Evolutionary conservation across 2,797 vertebrate genomes (phyloP).

Genomic region (Pristis pectinata): DNA sequence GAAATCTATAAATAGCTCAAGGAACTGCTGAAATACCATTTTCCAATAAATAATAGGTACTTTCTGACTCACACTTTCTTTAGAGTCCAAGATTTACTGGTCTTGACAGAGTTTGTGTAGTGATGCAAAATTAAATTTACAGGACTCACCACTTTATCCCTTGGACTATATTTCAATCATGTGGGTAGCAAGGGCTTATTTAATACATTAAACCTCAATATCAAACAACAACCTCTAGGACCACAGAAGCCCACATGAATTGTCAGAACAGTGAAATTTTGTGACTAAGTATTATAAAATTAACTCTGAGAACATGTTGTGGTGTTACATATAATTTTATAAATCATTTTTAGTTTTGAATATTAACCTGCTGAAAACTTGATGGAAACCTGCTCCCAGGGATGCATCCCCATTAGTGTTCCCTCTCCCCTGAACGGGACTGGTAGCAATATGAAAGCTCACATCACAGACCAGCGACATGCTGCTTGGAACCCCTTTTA

Average conservation of each 20-base stretch:
- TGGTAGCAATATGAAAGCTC: no score
- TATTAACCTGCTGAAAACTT: no score
- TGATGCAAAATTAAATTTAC: slow-evolving; percentile 18
- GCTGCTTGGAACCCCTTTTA: no score
- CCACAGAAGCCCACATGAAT: neutral
- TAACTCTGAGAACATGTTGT: no score
- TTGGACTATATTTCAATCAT: neutral
- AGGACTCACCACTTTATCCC: neutral
- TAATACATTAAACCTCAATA: neutral
- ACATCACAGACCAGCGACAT: no score
- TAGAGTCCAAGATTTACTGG: slow-evolving; percentile 6
- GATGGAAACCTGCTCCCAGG: no score
- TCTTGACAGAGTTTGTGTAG: neutral
- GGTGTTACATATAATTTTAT: no score
- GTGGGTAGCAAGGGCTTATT: neutral
- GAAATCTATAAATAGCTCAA: slow-evolving; percentile 22
- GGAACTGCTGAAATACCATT: slow-evolving; percentile 21
- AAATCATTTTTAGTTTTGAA: no score
- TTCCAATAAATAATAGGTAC: slow-evolving; percentile 25
- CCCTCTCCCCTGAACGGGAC: no score
- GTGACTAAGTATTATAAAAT: no score
- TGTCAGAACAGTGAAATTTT: neutral
- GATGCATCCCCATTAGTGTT: no score
- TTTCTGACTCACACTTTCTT: slow-evolving; percentile 25
- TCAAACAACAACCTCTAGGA: neutral